Percentiles rank a stretch among this genome's conserved stretches.
phyloP scores from a whole-genome alignment of 2,888 invertebrate species.

The Zootermopsis nevadensis region DNA sequence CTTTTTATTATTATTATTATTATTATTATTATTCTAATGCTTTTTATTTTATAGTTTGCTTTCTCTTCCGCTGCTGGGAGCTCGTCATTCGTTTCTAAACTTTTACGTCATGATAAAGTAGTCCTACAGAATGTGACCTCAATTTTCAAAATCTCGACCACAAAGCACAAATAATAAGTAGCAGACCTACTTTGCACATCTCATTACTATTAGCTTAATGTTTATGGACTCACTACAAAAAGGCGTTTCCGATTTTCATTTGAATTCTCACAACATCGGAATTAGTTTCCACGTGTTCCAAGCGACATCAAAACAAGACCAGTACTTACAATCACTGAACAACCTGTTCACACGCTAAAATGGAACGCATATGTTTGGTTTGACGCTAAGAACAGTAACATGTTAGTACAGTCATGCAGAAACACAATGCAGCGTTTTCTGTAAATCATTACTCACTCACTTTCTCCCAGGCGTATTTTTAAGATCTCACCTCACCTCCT shows the following conservation, averaged over 20 bases:
- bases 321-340: not conserved
- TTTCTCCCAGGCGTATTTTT: too few relatives aligned
- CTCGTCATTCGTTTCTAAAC: not conserved
- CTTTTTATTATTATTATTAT: not conserved
- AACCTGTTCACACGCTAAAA: not conserved
- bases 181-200: not conserved
- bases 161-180: not conserved
- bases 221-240: not conserved
- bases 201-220: too few relatives aligned
- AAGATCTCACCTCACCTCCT: too few relatives aligned
- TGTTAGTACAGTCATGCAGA: too few relatives aligned
- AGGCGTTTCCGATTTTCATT: not conserved
- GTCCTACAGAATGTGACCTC: slow-evolving; percentile 13
- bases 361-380: not conserved
- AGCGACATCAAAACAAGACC: not conserved
- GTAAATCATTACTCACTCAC: not conserved
- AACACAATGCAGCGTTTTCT: too few relatives aligned
- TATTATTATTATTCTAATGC: not conserved
- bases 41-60: slow-evolving; percentile 24
- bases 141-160: slow-evolving; percentile 3
- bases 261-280: not conserved
- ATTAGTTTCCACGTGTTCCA: not conserved
- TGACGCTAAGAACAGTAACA: not conserved
- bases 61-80: slow-evolving; percentile 9
- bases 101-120: not conserved